Evolutionary conservation across 2,888 invertebrate species (phyloP), one percentile per base, ranked within the genome.

Genomic region (Tholera decimalis): DNA sequence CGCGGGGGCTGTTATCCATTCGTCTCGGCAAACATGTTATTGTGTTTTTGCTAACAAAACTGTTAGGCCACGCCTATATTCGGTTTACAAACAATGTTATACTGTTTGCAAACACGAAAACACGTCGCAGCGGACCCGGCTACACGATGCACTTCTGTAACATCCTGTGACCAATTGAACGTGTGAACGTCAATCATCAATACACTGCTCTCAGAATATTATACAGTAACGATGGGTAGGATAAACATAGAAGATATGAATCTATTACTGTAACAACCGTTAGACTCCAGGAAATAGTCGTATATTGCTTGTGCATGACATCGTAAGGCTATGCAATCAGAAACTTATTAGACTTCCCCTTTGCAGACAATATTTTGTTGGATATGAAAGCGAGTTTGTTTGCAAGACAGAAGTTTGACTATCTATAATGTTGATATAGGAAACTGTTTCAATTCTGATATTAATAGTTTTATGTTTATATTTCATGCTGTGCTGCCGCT

Each of bases 291-390:
- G 13, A 72, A 61, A 62, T n/a, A 26, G 26, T 26, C 46, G 46
- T 35, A 49, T 0, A 55, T 61, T 26, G 20, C 24, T 37, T 54
- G 41, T 39, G 24, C 8, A 53, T 62, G 47, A 59, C 44, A 59
- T 39, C 35, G 18, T 28, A 28, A 47, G 22, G 24, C 6, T 28
- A 22, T 18, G 22, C 39, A 18, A 54, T 55, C 37, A 35, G 33
- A 55, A 76, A 55, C 35, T 58, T 58, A 73, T 75, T 43, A 58
- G 63, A 63, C 55, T 59, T 63, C 57, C 18, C 8, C 51, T 24
- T 26, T 37, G 20, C 28, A 46, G 30, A 9, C 46, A 49, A 37
- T 69, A 43, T 58, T 55, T 56, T 26, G 54, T 46, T 71, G 15
- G 8, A 22, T 35, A 55, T 57, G 50, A 62, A 58, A 50, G 62